phyloP scores from a whole-genome alignment of 1,140 invertebrate genomes.

The Ptiloglossa arizonensis region DNA sequence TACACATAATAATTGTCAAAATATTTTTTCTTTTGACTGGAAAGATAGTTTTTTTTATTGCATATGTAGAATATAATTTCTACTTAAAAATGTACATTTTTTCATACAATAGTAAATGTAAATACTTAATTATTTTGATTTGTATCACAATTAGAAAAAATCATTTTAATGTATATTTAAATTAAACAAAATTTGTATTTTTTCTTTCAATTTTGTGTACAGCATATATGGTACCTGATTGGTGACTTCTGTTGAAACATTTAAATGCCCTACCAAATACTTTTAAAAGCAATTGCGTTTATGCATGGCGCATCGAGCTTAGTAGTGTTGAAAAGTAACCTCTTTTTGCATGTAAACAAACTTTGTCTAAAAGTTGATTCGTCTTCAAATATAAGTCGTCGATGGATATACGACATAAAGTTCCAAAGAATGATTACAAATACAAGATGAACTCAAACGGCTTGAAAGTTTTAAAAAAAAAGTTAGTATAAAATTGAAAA shows the following conservation, averaged over 20 bases:
- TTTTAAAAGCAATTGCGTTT: conserved; percentile 11
- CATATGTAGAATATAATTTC: not conserved
- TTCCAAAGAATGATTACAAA: conserved; percentile 22
- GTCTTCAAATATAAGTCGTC: not conserved
- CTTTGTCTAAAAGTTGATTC: conserved; percentile 1
- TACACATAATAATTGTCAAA: not conserved
- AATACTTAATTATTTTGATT: not conserved
- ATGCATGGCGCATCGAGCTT: conserved; percentile 7
- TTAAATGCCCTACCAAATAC: not conserved
- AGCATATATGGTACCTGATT: not conserved
- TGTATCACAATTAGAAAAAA: not conserved
- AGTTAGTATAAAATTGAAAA: conserved; percentile 61
- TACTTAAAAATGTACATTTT: not conserved
- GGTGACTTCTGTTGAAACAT: conserved; percentile 18
- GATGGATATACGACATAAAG: not conserved
- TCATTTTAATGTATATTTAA: not conserved
- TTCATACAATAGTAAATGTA: not conserved
- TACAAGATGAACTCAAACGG: conserved; percentile 66
- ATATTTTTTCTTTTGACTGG: conserved; percentile 5
- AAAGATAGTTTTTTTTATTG: not conserved
- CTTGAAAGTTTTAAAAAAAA: conserved; percentile 70
- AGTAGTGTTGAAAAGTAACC: conserved; percentile 15
- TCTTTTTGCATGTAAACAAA: conserved; percentile 53
- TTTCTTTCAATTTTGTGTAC: not conserved
- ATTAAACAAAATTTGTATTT: not conserved